Conservation (phyloP, 2,113 vertebrate species). For the Protobothrops flavoviridis region DNA sequence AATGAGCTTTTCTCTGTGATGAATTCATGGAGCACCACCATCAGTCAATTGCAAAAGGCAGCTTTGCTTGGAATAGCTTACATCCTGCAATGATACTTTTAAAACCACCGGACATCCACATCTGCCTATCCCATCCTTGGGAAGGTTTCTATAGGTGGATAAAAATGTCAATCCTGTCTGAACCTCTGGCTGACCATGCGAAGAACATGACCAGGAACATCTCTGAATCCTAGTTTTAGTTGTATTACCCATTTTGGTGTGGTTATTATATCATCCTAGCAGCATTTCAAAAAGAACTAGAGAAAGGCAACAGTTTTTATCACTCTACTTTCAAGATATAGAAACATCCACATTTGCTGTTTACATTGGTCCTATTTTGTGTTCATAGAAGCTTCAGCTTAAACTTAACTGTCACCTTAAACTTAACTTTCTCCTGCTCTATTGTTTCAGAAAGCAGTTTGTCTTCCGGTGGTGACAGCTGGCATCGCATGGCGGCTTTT, state of each 20-base stretch:
- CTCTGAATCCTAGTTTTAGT: neutral
- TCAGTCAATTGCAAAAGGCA: too few relatives aligned
- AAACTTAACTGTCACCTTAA: neutral
- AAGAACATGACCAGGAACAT: neutral
- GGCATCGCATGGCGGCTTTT: too few relatives aligned
- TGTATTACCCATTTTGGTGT: neutral
- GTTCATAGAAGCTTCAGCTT: neutral
- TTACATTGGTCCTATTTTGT: neutral
- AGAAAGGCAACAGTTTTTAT: neutral
- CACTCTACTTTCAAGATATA: neutral
- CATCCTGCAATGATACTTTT: too few relatives aligned
- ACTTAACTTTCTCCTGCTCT: neutral
- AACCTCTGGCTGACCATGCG: too few relatives aligned
- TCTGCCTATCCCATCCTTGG: too few relatives aligned
- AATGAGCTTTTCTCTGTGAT: neutral
- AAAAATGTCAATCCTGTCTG: too few relatives aligned
- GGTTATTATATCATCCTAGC: neutral
- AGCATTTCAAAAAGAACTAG: neutral
- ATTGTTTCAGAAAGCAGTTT: neutral
- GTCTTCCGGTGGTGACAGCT: too few relatives aligned
- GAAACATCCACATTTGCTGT: neutral
- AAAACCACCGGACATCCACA: too few relatives aligned
- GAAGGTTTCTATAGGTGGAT: too few relatives aligned
- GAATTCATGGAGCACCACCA: neutral
- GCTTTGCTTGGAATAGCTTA: too few relatives aligned